Evolutionary conservation across 2,888 invertebrate genomes (phyloP).

Genomic region (Harpalus rufipes): DNA sequence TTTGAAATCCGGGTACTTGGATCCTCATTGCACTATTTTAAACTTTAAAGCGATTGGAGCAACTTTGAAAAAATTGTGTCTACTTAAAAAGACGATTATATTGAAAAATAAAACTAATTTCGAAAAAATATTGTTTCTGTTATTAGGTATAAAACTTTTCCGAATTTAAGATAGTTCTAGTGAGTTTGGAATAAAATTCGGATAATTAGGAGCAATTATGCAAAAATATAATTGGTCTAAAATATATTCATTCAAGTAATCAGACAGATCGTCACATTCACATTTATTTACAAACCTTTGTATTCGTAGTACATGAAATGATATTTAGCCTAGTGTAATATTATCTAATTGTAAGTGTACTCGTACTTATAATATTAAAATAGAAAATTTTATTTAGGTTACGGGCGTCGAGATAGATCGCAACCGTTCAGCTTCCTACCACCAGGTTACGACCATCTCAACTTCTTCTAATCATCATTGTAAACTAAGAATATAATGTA

Average conservation of each 20-base stretch:
- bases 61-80: no score
- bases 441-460: slow-evolving; percentile 81
- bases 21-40: no score
- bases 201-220: neutral
- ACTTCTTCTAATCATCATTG: slow-evolving; percentile 78
- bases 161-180: neutral
- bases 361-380: slow-evolving; percentile 7
- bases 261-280: neutral
- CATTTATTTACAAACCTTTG: slow-evolving; percentile 6
- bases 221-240: neutral
- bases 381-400: slow-evolving; percentile 77
- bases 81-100: no score
- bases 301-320: slow-evolving; percentile 1
- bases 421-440: slow-evolving; percentile 84
- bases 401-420: slow-evolving; percentile 80
- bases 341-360: slow-evolving; percentile 38
- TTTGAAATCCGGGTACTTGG: no score
- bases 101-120: no score
- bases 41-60: no score
- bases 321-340: slow-evolving; percentile 4
- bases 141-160: no score
- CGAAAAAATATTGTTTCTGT: no score
- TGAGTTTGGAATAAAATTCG: neutral
- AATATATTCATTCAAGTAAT: neutral
- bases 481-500: slow-evolving; percentile 23